A percentile compares a stretch with the other conserved stretches of the same genome.
Conservation (phyloP, 2,113 vertebrate genomes). For the Onychorhynchus coronatus region DNA sequence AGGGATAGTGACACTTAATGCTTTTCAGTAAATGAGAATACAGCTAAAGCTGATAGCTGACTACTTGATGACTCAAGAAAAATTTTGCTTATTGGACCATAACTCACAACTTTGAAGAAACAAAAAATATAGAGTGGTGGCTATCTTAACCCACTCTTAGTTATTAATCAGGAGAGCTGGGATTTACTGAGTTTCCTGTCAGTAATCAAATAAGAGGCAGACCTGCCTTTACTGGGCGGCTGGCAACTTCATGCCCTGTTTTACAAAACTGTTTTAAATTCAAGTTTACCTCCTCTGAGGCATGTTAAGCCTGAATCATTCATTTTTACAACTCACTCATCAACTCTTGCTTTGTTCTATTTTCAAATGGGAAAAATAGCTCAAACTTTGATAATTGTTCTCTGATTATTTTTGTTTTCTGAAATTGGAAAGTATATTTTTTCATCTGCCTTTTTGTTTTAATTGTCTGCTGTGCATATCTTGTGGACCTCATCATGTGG, state of each 20-base stretch:
- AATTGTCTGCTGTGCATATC: background rate
- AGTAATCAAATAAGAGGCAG: constrained; percentile 45
- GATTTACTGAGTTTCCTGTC: constrained; percentile 59
- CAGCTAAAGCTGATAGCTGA: constrained; percentile 27
- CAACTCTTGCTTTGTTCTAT: background rate
- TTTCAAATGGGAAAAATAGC: background rate
- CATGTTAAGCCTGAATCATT: constrained; percentile 24
- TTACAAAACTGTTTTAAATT: background rate
- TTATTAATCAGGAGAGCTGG: constrained; percentile 62
- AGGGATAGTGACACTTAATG: background rate
- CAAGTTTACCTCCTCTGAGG: constrained; percentile 1
- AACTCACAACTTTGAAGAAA: constrained; percentile 49
- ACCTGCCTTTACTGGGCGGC: background rate
- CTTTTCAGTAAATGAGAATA: background rate
- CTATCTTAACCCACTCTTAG: constrained; percentile 46
- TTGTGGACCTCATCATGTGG: background rate
- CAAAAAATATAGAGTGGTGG: constrained; percentile 14
- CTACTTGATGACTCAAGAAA: constrained; percentile 51
- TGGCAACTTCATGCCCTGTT: background rate
- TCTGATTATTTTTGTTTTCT: background rate
- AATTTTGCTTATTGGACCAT: constrained; percentile 22
- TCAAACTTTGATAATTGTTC: background rate
- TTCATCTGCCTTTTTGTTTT: background rate
- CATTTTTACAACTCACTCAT: background rate
- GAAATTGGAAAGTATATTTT: background rate